These are phyloP conservation scores for Mycetomoellerius zeteki DNA, from an alignment of 1,140 invertebrate species.

Conservation along the genomic window DNA sequence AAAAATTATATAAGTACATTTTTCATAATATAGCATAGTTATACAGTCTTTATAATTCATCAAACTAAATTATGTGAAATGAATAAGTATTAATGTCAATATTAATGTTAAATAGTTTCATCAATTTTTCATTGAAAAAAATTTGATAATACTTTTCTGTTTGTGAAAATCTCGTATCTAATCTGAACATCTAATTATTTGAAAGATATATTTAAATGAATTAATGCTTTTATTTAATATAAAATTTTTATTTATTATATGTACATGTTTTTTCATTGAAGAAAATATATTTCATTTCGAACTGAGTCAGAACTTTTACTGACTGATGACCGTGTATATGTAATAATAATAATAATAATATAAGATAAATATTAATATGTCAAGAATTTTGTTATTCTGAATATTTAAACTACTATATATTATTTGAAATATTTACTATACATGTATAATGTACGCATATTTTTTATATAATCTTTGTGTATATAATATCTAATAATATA, in stretches of 20 bases:
- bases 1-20: slow-evolving; percentile 23
- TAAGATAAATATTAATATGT: slow-evolving; percentile 16
- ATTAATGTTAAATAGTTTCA: neutral
- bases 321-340: slow-evolving; percentile 73
- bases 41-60: neutral
- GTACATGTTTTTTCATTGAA: slow-evolving; percentile 19
- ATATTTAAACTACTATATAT: slow-evolving; percentile 56
- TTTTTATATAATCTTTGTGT: slow-evolving; percentile 81
- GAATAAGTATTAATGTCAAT: slow-evolving; percentile 15
- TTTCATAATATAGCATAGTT: slow-evolving; percentile 4
- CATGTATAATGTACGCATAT: slow-evolving; percentile 69
- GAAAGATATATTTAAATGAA: neutral
- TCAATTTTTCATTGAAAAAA: neutral
- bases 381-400: neutral
- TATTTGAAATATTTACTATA: slow-evolving; percentile 65
- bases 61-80: neutral
- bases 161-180: slow-evolving; percentile 7
- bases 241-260: slow-evolving; percentile 1
- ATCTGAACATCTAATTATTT: slow-evolving; percentile 10
- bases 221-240: slow-evolving; percentile 12
- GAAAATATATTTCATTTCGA: neutral
- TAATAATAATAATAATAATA: slow-evolving; percentile 76
- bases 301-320: slow-evolving; percentile 17
- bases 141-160: neutral
- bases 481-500: slow-evolving; percentile 69